A percentile compares a stretch with the other conserved stretches of the same genome.
phyloP scores from a whole-genome alignment of 2,888 invertebrate genomes.

The Schrankia costaestrigalis region DNA sequence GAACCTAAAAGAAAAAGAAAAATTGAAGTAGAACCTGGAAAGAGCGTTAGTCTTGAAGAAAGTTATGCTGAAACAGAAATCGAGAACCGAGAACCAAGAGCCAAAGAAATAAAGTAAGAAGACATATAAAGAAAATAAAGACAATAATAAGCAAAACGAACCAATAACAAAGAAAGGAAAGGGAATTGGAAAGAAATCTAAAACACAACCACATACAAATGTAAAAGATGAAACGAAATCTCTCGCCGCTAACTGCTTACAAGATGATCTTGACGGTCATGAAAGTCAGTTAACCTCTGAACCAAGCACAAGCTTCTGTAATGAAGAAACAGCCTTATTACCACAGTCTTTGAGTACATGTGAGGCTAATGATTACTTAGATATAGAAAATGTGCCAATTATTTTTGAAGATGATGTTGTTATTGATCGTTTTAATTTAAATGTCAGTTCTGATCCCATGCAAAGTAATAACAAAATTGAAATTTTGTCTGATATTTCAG shows the following conservation, averaged over 20 bases:
- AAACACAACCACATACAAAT: constrained; percentile 11
- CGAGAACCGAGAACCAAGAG: constrained; percentile 8
- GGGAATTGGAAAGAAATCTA: constrained; percentile 15
- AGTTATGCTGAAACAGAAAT: constrained; percentile 16
- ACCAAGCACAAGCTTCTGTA: constrained; percentile 13
- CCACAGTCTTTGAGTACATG: constrained; percentile 8
- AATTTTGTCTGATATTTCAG: constrained; percentile 11
- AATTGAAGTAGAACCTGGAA: no score
- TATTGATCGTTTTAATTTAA: constrained; percentile 12
- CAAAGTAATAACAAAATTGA: constrained; percentile 13
- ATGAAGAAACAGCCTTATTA: constrained; percentile 10
- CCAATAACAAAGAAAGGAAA: constrained; percentile 12
- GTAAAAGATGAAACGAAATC: constrained; percentile 13
- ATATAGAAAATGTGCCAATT: constrained; percentile 13
- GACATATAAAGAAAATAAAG: constrained; percentile 11
- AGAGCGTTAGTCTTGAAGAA: no score
- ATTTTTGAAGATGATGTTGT: constrained; percentile 14
- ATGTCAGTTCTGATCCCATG: constrained; percentile 10
- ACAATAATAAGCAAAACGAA: constrained; percentile 12
- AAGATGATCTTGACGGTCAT: constrained; percentile 12
- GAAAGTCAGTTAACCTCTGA: constrained; percentile 8
- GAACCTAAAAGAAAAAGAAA: no score
- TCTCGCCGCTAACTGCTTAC: constrained; percentile 9
- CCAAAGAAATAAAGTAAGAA: constrained; percentile 12
- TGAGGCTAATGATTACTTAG: constrained; percentile 14